Evolutionary conservation across 2,888 invertebrate species (phyloP).

Genomic region (Epirrhoe alternata): DNA sequence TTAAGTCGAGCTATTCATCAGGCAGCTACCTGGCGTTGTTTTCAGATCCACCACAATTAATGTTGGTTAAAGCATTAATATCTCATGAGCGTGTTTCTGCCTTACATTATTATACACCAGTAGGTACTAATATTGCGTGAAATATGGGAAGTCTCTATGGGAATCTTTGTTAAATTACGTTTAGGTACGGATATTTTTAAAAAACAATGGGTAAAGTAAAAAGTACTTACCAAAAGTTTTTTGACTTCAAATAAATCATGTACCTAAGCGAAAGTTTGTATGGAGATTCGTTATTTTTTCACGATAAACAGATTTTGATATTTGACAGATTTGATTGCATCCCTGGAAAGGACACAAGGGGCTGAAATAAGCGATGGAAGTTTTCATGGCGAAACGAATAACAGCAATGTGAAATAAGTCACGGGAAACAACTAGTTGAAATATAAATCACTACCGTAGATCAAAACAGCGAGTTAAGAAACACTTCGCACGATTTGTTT

Average conservation of each 20-base stretch:
- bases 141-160: neutral
- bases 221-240: no score
- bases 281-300: no score
- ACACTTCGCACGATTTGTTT: constrained; percentile 38
- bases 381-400: no score
- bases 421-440: no score
- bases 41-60: constrained; percentile 41
- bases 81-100: constrained; percentile 29
- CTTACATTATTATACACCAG: constrained; percentile 15
- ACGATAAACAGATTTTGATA: no score
- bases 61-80: constrained; percentile 38
- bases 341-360: no score
- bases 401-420: no score
- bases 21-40: constrained; percentile 39
- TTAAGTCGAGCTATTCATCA: constrained; percentile 42
- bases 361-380: no score
- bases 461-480: constrained; percentile 12
- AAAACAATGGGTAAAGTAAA: no score
- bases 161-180: neutral
- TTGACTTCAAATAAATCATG: no score
- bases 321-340: no score
- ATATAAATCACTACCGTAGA: neutral
- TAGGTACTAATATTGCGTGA: constrained; percentile 1
- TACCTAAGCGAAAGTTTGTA: no score
- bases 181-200: neutral